These are phyloP conservation scores for Gallinago paraguaiae DNA, from an alignment of 2,113 vertebrate species.

Conservation along the genomic window DNA sequence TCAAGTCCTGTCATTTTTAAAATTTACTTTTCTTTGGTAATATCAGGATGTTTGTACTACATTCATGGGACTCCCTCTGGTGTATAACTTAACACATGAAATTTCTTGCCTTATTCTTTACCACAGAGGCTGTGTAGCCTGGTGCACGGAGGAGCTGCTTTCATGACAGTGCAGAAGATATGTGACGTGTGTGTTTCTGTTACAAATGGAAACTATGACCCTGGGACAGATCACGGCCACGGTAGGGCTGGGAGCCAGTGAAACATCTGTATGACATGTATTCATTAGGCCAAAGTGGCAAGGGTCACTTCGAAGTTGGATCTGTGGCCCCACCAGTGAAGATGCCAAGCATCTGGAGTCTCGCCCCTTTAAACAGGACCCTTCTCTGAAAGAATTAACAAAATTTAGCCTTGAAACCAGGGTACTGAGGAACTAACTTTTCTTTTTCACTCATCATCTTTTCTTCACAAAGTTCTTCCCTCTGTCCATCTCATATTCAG, in stretches of 20 bases:
- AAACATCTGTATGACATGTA: neutral
- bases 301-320: neutral
- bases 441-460: neutral
- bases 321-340: neutral
- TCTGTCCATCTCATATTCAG: neutral
- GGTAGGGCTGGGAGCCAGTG: neutral
- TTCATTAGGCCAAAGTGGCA: conserved; percentile 24
- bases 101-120: conserved; percentile 64
- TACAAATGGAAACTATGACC: conserved; percentile 55
- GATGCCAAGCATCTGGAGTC: neutral
- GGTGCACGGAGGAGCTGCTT: conserved; percentile 42
- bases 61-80: conserved; percentile 80
- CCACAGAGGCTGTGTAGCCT: conserved; percentile 1
- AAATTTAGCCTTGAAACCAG: neutral
- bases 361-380: neutral
- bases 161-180: conserved; percentile 22
- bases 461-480: neutral
- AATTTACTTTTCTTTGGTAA: conserved; percentile 74
- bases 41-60: conserved; percentile 71
- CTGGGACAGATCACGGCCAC: neutral
- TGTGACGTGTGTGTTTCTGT: conserved; percentile 38
- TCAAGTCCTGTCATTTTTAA: conserved; percentile 55
- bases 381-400: neutral
- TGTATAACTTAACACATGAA: conserved; percentile 78
- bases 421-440: neutral